These are phyloP conservation scores for Petrocephalus microphthalmus DNA, from an alignment of 2,113 vertebrate genomes.

Conservation along the genomic window DNA sequence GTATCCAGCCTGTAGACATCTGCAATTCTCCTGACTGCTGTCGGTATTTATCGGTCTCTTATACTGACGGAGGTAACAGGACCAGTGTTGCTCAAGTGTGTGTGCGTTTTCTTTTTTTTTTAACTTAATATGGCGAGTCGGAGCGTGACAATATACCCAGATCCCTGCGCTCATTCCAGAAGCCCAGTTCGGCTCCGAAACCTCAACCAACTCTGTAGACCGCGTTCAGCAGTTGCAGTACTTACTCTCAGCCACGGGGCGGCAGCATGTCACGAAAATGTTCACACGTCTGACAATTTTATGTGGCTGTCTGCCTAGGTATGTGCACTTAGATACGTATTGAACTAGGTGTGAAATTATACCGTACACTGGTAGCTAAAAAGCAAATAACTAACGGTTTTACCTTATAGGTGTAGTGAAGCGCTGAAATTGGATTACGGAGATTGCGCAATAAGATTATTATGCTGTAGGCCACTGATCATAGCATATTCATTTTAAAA, in stretches of 20 bases:
- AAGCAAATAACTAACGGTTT: not conserved
- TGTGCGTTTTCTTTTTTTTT: not conserved
- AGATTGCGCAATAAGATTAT: not conserved
- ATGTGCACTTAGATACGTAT: not conserved
- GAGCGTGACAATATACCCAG: not conserved
- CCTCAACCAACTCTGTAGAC: not conserved
- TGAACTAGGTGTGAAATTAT: not conserved
- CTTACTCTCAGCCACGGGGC: not conserved
- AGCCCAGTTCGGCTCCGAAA: not conserved
- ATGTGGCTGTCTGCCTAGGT: not conserved
- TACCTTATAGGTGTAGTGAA: not conserved
- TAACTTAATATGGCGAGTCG: not conserved
- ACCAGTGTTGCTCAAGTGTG: too few relatives aligned
- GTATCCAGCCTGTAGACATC: not conserved
- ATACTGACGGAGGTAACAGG: not conserved
- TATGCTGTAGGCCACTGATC: not conserved
- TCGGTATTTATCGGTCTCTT: not conserved
- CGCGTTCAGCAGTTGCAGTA: not conserved
- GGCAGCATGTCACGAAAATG: not conserved
- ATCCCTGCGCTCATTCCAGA: not conserved
- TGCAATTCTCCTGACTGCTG: not conserved
- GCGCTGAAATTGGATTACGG: not conserved
- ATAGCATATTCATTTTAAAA: not conserved
- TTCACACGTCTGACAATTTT: not conserved
- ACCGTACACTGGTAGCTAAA: not conserved